phyloP scores from a whole-genome alignment of 2,888 invertebrate species.

The Andrena bucephala region DNA sequence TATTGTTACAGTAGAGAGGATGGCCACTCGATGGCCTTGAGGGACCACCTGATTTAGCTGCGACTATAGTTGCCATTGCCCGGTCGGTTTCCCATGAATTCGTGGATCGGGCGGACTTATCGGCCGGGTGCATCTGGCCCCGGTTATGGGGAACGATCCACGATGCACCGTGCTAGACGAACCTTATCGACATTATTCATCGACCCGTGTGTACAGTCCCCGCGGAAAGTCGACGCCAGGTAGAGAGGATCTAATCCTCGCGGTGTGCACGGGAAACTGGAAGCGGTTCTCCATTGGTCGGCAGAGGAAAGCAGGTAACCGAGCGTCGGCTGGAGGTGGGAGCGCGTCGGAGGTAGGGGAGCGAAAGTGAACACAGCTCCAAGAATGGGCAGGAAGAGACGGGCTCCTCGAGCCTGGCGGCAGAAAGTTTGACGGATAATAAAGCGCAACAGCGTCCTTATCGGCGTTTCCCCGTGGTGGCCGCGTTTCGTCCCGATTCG shows the following conservation, averaged over 20 bases:
- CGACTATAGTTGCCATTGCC: slow-evolving; percentile 19
- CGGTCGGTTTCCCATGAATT: slow-evolving; percentile 17
- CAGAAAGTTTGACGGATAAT: slow-evolving; percentile 54
- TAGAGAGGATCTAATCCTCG: slow-evolving; percentile 25
- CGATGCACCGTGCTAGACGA: slow-evolving; percentile 26
- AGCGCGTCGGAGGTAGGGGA: slow-evolving; percentile 66
- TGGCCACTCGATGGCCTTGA: not conserved
- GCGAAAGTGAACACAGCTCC: slow-evolving; percentile 84
- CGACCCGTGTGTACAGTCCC: slow-evolving; percentile 28
- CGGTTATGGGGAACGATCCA: slow-evolving; percentile 30
- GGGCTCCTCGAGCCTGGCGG: slow-evolving; percentile 63
- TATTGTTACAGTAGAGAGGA: too few species aligned
- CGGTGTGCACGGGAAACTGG: slow-evolving; percentile 24
- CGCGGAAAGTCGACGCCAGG: slow-evolving; percentile 8
- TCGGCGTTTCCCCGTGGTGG: not conserved
- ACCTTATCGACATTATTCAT: slow-evolving; percentile 49
- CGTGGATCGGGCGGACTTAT: slow-evolving; percentile 14
- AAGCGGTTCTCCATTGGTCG: slow-evolving; percentile 44
- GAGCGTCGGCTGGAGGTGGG: slow-evolving; percentile 53
- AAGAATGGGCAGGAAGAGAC: slow-evolving; percentile 83
- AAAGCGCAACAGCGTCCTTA: slow-evolving; percentile 22
- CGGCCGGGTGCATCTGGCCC: slow-evolving; percentile 31
- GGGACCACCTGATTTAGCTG: not conserved
- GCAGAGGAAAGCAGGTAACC: slow-evolving; percentile 43
- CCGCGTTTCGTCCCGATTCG: not conserved